A percentile compares a stretch with the other conserved stretches of the same genome.
phyloP scores from a whole-genome alignment of 2,888 invertebrate species.

The Cactoblastis cactorum region DNA sequence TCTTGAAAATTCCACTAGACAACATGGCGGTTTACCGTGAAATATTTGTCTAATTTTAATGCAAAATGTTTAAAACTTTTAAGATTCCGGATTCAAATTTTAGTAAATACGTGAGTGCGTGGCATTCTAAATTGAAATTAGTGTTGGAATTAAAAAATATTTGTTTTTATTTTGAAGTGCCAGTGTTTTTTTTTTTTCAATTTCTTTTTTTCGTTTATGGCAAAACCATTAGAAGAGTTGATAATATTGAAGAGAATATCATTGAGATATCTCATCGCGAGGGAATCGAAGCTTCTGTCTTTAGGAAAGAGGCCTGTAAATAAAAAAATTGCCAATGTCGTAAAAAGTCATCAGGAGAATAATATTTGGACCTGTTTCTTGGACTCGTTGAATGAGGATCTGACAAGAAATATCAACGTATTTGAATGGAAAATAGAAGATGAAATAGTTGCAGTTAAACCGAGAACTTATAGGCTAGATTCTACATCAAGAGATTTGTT shows the following conservation, averaged over 20 bases:
- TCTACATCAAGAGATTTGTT: slow-evolving; percentile 36
- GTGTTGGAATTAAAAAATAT: not conserved
- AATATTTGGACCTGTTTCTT: slow-evolving; percentile 49
- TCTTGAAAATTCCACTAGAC: slow-evolving; percentile 44
- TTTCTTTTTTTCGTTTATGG: slow-evolving; percentile 42
- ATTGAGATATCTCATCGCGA: slow-evolving; percentile 48
- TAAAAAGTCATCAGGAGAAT: slow-evolving; percentile 45
- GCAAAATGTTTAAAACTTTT: slow-evolving; percentile 8
- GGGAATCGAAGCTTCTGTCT: slow-evolving; percentile 52
- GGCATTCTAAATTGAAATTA: not conserved
- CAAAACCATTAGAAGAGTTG: slow-evolving; percentile 56
- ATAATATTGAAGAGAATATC: slow-evolving; percentile 53
- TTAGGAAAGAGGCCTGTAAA: slow-evolving; percentile 58
- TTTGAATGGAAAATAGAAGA: slow-evolving; percentile 40
- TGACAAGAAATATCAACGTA: slow-evolving; percentile 58
- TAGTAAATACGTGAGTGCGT: not conserved
- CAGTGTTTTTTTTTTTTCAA: slow-evolving; percentile 14
- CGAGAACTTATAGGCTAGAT: slow-evolving; percentile 36
- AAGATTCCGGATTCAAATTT: slow-evolving; percentile 2
- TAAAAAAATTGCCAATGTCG: slow-evolving; percentile 57
- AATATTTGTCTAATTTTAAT: not conserved
- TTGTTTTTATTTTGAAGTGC: not conserved
- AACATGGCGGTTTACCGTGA: slow-evolving; percentile 15
- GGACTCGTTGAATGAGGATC: slow-evolving; percentile 57
- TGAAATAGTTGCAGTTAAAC: slow-evolving; percentile 18